Evolutionary conservation across 2,113 vertebrate species (phyloP), one percentile per base, ranked within the genome.

Genomic region (Coregonus clupeaformis): DNA sequence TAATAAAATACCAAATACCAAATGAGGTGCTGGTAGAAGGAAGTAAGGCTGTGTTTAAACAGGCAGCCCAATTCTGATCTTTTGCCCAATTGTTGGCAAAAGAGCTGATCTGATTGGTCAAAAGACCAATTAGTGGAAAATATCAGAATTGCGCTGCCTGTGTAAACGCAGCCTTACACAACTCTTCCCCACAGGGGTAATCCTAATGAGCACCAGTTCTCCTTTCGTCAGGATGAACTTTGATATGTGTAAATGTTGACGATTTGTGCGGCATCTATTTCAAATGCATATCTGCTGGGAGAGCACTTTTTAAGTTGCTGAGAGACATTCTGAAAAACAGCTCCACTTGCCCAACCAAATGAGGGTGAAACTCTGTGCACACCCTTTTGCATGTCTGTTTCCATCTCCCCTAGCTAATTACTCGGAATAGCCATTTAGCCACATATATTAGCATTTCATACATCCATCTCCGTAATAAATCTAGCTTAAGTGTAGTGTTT

Each of bases 321-420:
- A 60, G 22, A 22, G 16, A 5, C 57, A 20, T 59, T 59, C 14
- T 59, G n/a, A 59, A 59, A 24, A 60, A 55, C 52, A 60, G 5
- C n/a, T 60, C 18, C 18, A 60, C n/a, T 60, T 60, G 57, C 57
- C 9, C 57, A 60, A 22, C n/a, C 57, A 60, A 60, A 60, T 22
- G 4, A 22, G n/a, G 18, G n/a, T 60, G 57, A 60, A 60, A 60
- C n/a, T 42, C n/a, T 42, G 36, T 22, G 57, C 57, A 24, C 18
- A 24, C 20, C n/a, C 5, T 60, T 60, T 22, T 11, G 57, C n/a
- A 60, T 30, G 69, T 71, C 75, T 71, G 67, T 63, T 80, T 68
- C 74, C 83, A 86, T 85, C 88, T 82, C 77, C 70, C 6, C 60
- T 6, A 29, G 63, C 75, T 30, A 60, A 67, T 32, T 67, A 32